Evolutionary conservation across 2,113 vertebrate species (phyloP).

Genomic region (Carollia perspicillata): DNA sequence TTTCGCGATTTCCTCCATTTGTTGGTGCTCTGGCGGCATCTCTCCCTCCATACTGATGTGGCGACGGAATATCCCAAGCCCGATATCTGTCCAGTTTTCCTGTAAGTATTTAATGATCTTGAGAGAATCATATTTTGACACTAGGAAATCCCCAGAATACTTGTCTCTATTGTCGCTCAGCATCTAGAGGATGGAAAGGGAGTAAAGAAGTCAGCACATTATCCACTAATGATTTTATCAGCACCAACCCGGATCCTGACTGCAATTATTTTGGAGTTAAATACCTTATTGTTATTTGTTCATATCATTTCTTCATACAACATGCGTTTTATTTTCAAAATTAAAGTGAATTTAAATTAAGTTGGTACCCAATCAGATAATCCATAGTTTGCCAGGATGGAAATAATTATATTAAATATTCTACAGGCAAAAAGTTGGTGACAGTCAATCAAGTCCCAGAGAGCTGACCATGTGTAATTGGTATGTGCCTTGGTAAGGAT

Average conservation of each 20-base stretch:
- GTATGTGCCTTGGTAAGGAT: background rate
- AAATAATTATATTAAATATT: slow-evolving; percentile 25
- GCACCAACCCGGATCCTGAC: background rate
- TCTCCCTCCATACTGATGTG: slow-evolving; percentile 79
- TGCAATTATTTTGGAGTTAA: background rate
- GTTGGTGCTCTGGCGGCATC: slow-evolving; percentile 57
- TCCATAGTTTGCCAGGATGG: background rate
- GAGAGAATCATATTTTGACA: slow-evolving; percentile 82
- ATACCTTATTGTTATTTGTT: background rate
- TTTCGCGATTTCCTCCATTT: slow-evolving; percentile 77
- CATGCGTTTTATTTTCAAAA: slow-evolving; percentile 33
- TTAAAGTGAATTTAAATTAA: slow-evolving; percentile 36
- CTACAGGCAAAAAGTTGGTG: background rate
- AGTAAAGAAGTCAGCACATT: background rate
- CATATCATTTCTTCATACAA: background rate
- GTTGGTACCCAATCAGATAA: background rate
- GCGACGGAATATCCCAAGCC: slow-evolving; percentile 79
- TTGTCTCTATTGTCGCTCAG: slow-evolving; percentile 78
- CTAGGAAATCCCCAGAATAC: slow-evolving; percentile 79
- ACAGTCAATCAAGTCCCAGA: background rate
- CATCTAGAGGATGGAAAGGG: slow-evolving; percentile 69
- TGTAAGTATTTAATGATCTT: slow-evolving; percentile 71
- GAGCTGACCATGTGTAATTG: background rate
- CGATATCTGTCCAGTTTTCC: slow-evolving; percentile 83
- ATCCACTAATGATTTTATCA: background rate